These are phyloP conservation scores for Achroia grisella DNA, from an alignment of 1,140 invertebrate genomes.

Conservation along the genomic window DNA sequence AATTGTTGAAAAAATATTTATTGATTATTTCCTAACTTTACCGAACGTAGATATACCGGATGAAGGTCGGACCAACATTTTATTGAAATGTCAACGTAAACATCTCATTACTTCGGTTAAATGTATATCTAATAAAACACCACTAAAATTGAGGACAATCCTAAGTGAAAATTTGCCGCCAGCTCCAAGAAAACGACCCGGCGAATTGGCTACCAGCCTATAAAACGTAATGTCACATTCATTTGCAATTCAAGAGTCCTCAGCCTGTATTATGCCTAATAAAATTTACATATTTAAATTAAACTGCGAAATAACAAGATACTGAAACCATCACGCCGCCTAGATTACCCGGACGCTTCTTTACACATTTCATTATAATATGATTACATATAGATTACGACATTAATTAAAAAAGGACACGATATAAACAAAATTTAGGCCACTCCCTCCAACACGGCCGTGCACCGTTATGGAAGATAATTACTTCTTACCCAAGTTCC, in stretches of 20 bases:
- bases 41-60: too few relatives aligned
- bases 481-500: too few relatives aligned
- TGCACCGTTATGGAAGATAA: too few relatives aligned
- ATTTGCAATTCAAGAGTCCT: conserved; percentile 71
- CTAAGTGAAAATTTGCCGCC: conserved; percentile 65
- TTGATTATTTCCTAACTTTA: not conserved
- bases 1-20: too few relatives aligned
- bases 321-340: conserved; percentile 44
- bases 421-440: too few relatives aligned
- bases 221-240: conserved; percentile 68
- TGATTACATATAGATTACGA: conserved; percentile 1
- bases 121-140: conserved; percentile 17
- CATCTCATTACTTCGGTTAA: conserved; percentile 13
- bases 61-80: not conserved
- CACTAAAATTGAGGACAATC: conserved; percentile 31
- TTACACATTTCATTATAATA: conserved; percentile 24
- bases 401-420: conserved; percentile 8
- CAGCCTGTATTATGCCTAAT: conserved; percentile 68
- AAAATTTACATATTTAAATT: conserved; percentile 73
- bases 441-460: too few relatives aligned
- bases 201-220: conserved; percentile 66
- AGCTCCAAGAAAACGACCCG: conserved; percentile 48
- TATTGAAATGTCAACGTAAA: conserved; percentile 3
- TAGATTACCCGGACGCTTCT: conserved; percentile 34
- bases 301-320: conserved; percentile 68